A percentile compares a stretch with the other conserved stretches of the same genome.
These are phyloP conservation scores for Dysdera silvatica DNA, from an alignment of 1,140 invertebrate species.

Conservation along the genomic window DNA sequence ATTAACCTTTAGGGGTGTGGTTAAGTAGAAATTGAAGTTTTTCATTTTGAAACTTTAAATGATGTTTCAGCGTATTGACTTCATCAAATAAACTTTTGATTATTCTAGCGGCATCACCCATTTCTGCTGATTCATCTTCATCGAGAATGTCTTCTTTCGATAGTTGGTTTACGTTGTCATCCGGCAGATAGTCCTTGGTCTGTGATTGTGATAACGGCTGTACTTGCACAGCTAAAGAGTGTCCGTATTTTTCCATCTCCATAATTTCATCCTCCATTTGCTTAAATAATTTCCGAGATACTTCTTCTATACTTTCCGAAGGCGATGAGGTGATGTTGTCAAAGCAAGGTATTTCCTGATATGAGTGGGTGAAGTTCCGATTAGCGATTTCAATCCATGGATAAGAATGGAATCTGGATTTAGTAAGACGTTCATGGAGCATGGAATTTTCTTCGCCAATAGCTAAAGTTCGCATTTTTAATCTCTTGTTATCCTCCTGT, in stretches of 20 bases:
- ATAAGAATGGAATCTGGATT: conserved; percentile 9
- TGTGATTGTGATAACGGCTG: too few relatives aligned
- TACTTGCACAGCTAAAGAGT: background rate
- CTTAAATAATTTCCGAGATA: conserved; percentile 13
- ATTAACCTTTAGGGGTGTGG: too few relatives aligned
- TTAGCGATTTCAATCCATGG: background rate
- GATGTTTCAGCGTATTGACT: too few relatives aligned
- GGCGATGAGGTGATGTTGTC: background rate
- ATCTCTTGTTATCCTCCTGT: conserved; percentile 10
- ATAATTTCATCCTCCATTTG: conserved; percentile 19
- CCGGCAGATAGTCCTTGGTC: too few relatives aligned
- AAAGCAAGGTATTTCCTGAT: background rate
- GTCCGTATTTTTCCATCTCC: conserved; percentile 8
- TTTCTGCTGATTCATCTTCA: too few relatives aligned
- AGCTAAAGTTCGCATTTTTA: background rate
- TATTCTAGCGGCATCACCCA: too few relatives aligned
- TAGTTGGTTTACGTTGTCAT: too few relatives aligned
- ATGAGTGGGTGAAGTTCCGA: background rate
- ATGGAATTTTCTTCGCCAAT: background rate
- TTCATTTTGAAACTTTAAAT: too few relatives aligned
- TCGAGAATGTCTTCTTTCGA: too few relatives aligned
- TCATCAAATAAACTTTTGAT: too few relatives aligned
- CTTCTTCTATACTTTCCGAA: conserved; percentile 6
- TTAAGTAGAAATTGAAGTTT: too few relatives aligned
- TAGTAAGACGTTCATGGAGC: background rate